Conservation (phyloP, 2,797 vertebrate species). For the Numenius phaeopus region DNA sequence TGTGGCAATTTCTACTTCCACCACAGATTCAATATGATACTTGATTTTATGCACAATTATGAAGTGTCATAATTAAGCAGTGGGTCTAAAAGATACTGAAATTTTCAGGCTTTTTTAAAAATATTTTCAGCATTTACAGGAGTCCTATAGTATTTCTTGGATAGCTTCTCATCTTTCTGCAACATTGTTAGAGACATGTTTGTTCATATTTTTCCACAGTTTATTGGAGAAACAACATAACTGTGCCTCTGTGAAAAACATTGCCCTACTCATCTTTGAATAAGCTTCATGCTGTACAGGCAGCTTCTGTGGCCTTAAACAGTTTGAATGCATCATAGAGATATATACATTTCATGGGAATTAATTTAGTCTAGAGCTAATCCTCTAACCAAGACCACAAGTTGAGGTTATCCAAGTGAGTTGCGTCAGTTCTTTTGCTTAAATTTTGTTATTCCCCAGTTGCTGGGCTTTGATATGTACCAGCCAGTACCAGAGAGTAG, state of each 20-base stretch:
- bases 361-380: background rate
- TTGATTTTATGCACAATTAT: background rate
- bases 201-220: rapidly evolving
- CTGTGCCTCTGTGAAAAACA: background rate
- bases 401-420: background rate
- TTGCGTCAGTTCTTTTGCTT: background rate
- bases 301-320: background rate
- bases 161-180: background rate
- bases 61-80: background rate
- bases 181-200: background rate
- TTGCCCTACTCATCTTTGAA: background rate
- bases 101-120: background rate
- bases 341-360: background rate
- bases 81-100: background rate
- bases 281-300: background rate
- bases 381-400: background rate
- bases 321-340: background rate
- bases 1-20: background rate
- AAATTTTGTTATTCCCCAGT: background rate
- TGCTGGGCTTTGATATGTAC: background rate
- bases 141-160: background rate
- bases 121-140: background rate
- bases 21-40: background rate
- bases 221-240: background rate
- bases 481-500: background rate